Conservation (phyloP, 2,113 vertebrate species). For the Geothlypis trichas region DNA sequence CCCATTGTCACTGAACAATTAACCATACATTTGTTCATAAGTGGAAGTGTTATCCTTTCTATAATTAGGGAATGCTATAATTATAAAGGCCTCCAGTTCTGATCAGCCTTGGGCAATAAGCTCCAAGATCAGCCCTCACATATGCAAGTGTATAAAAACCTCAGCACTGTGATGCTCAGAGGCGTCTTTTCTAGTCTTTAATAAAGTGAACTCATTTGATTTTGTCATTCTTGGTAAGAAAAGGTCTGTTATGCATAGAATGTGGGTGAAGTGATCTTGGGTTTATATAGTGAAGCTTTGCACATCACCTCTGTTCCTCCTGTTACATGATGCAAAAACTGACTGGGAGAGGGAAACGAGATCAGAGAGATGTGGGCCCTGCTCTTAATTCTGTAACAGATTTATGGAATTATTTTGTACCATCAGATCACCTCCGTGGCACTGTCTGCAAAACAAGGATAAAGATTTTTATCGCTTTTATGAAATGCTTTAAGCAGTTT, state of each 20-base stretch:
- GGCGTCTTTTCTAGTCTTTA: background rate
- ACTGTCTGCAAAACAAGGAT: background rate
- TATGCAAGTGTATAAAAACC: background rate
- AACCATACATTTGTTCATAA: background rate
- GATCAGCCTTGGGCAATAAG: background rate
- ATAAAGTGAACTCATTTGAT: background rate
- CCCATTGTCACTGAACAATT: background rate
- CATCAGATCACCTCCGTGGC: background rate
- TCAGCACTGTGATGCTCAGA: background rate
- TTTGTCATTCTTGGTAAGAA: background rate
- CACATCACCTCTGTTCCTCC: background rate
- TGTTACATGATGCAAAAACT: background rate
- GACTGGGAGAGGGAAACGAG: background rate
- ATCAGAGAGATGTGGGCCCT: background rate
- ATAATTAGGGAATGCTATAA: conserved; percentile 16
- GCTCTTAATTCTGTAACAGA: background rate
- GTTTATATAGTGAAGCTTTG: background rate
- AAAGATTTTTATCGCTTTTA: background rate
- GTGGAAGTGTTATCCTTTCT: background rate
- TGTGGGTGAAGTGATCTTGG: background rate
- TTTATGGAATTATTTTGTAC: background rate
- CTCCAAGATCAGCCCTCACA: background rate
- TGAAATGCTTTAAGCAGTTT: background rate
- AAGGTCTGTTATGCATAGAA: background rate
- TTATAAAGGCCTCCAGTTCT: background rate